A percentile compares a stretch with the other conserved stretches of the same genome.
Conservation (phyloP, 2,797 vertebrate species). For the Ctenochaetus hawaiiensis region DNA sequence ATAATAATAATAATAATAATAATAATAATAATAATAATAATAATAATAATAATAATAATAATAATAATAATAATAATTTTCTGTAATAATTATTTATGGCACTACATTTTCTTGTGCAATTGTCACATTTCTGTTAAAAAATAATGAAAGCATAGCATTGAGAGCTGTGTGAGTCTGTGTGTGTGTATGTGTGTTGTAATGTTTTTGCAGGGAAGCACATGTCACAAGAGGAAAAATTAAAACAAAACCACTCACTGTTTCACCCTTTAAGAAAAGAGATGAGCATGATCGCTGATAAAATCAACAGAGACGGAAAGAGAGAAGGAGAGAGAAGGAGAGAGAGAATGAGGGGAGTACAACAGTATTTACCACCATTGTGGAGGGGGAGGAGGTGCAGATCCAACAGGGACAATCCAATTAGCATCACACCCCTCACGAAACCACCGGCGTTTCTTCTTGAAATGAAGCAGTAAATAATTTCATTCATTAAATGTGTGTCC, state of each 20-base stretch:
- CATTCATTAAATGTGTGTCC: slow-evolving; percentile 57
- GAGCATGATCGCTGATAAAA: slow-evolving; percentile 44
- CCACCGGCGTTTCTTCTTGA: slow-evolving; percentile 42
- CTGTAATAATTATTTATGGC: slow-evolving; percentile 77
- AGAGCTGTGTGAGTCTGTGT: slow-evolving; percentile 45
- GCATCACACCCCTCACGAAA: slow-evolving; percentile 46
- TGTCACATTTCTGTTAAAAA: slow-evolving; percentile 68
- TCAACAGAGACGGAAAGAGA: slow-evolving; percentile 47
- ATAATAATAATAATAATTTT: slow-evolving; percentile 60
- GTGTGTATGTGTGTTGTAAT: slow-evolving; percentile 30
- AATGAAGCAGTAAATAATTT: slow-evolving; percentile 62
- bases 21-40: slow-evolving; percentile 22
- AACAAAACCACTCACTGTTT: slow-evolving; percentile 59
- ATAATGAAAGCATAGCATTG: slow-evolving; percentile 66
- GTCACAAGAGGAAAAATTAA: slow-evolving; percentile 62
- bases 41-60: slow-evolving; percentile 64
- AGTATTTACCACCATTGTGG: slow-evolving; percentile 52
- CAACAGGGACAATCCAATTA: slow-evolving; percentile 57
- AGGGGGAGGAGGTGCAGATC: background rate
- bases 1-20: slow-evolving; percentile 61
- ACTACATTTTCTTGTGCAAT: slow-evolving; percentile 79
- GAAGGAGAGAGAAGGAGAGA: background rate
- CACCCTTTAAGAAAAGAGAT: slow-evolving; percentile 61
- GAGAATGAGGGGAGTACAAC: slow-evolving; percentile 22
- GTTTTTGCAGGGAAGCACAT: slow-evolving; percentile 67